phyloP scores from a whole-genome alignment of 1,140 invertebrate species.

The Cydia pomonella region DNA sequence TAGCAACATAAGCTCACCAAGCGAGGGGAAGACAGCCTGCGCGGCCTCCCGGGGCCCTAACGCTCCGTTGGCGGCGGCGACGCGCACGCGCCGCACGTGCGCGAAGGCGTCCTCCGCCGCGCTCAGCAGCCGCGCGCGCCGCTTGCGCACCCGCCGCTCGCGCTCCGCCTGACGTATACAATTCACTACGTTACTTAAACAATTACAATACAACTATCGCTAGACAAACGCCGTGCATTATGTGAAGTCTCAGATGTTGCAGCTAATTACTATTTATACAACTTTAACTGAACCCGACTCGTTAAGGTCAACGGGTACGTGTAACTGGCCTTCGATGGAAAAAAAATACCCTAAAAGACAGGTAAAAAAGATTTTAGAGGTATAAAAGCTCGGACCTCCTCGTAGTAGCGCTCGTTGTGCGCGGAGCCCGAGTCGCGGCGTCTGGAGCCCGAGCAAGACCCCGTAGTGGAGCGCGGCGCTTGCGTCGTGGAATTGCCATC shows the following conservation, averaged over 20 bases:
- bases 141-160: slow-evolving; percentile 94
- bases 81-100: slow-evolving; percentile 92
- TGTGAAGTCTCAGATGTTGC: no score
- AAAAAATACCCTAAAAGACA: no score
- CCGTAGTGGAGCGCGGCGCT: slow-evolving; percentile 31
- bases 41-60: slow-evolving; percentile 98
- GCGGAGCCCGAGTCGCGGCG: slow-evolving; percentile 92
- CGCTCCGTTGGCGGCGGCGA: slow-evolving; percentile 82
- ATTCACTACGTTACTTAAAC: no score
- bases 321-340: no score
- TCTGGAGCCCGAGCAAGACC: slow-evolving; percentile 60
- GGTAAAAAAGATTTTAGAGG: no score
- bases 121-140: slow-evolving; percentile 92
- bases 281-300: no score
- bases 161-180: slow-evolving; percentile 88
- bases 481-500: slow-evolving; percentile 82
- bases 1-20: no score
- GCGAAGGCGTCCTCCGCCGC: slow-evolving; percentile 98
- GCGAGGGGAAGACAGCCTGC: slow-evolving; percentile 97
- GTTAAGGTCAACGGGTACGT: no score
- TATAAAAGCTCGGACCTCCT: slow-evolving; percentile 82
- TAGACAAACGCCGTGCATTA: no score
- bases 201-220: no score
- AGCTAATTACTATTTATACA: no score
- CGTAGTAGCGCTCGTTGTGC: slow-evolving; percentile 98